Evolutionary conservation across 2,888 invertebrate genomes (phyloP).

Genomic region (Abrostola tripartita): DNA sequence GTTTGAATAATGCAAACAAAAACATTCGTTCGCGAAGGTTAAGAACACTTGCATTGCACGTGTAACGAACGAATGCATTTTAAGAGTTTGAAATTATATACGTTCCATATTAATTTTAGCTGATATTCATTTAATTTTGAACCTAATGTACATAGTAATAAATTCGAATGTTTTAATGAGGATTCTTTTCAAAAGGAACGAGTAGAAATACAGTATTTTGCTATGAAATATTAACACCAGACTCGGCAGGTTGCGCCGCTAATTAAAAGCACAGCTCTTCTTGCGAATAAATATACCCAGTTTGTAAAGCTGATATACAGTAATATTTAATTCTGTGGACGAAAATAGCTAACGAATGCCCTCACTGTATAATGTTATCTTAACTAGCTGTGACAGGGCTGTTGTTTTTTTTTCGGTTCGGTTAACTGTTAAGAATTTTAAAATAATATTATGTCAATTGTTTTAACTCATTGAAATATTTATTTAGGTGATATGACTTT

Average conservation of each 20-base stretch:
- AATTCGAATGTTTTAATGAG: constrained; percentile 14
- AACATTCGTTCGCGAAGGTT: too few relatives aligned
- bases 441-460: too few relatives aligned
- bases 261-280: constrained; percentile 55
- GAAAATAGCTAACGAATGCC: constrained; percentile 19
- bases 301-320: constrained; percentile 22
- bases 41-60: too few relatives aligned
- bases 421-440: background rate
- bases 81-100: too few relatives aligned
- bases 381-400: constrained; percentile 10
- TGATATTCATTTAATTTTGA: background rate
- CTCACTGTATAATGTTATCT: constrained; percentile 16
- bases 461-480: too few relatives aligned
- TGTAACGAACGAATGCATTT: too few relatives aligned
- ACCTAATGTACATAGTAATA: background rate
- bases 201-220: constrained; percentile 25
- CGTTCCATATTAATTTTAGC: too few relatives aligned
- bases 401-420: background rate
- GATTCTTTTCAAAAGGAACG: background rate
- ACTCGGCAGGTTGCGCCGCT: constrained; percentile 40
- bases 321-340: constrained; percentile 9
- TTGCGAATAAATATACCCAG: constrained; percentile 25
- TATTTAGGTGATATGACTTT: too few relatives aligned
- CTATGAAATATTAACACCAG: constrained; percentile 53
- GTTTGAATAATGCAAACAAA: too few relatives aligned